Conservation (phyloP, 2,888 invertebrate genomes). For the Euproctis similis region DNA sequence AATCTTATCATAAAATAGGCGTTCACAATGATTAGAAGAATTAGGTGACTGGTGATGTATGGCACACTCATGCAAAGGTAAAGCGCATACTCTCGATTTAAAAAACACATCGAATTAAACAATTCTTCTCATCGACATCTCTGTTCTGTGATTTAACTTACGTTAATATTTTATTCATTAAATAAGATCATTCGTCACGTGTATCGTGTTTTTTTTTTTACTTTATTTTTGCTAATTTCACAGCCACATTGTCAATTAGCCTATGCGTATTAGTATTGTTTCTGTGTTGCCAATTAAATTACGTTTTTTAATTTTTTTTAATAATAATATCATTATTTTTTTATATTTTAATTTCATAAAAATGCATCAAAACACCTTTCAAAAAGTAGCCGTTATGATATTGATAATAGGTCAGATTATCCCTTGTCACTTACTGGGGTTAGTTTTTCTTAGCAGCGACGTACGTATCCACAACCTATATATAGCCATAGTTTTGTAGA, state of each 20-base stretch:
- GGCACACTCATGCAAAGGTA: constrained; percentile 9
- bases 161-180: constrained; percentile 50
- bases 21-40: constrained; percentile 15
- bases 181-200: no score
- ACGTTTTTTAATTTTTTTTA: constrained; percentile 44
- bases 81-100: constrained; percentile 11
- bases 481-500: constrained; percentile 44
- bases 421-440: constrained; percentile 63
- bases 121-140: constrained; percentile 21
- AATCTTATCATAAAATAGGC: constrained; percentile 18
- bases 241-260: constrained; percentile 76
- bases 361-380: constrained; percentile 73
- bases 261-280: constrained; percentile 75
- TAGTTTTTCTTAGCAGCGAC: constrained; percentile 37
- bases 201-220: constrained; percentile 48
- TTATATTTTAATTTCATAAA: constrained; percentile 48
- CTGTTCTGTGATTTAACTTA: constrained; percentile 54
- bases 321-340: constrained; percentile 35
- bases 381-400: constrained; percentile 72
- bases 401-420: constrained; percentile 63
- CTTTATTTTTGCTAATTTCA: constrained; percentile 72
- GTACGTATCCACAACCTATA: constrained; percentile 42
- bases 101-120: constrained; percentile 14
- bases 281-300: constrained; percentile 72
- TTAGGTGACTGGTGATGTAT: constrained; percentile 10